Base-by-base conservation (phyloP, 1,140 invertebrate genomes). In the Zaprionus ghesquierei region DNA sequence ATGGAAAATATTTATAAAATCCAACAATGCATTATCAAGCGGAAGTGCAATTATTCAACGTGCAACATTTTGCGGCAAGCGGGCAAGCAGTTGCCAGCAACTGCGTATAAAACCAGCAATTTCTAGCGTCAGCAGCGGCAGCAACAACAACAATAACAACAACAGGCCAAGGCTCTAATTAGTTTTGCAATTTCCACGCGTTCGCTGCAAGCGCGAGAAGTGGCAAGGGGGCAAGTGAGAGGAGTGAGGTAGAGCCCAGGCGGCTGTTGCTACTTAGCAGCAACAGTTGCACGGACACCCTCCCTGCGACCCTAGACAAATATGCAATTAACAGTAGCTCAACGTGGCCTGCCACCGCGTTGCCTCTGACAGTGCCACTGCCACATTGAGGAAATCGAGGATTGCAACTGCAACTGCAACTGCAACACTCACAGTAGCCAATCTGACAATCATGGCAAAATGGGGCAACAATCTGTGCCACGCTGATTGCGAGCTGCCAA, bases 1-100 rank as follows among this genome's bases (percentile, higher is more conserved):
- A 81, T 81, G 79, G 74, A 81, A 89, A 89, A 89, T 89, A 89
- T 89, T 89, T 89, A 89, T 84, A 89, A 89, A 89, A 89, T 89
- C 84, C 84, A 89, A 89, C 84, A 89, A 89, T 89, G 79, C 80
- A 89, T 89, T 89, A 89, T 89, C 84, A 89, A 82, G 84, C 84
- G 84, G 84, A 89, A 89, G 84, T 89, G 84, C 84, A 89, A 89
- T 89, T 89, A 89, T 89, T 89, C 84, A 89, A 89, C 84, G 84
- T 89, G 84, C 84, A 84, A 89, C 77, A 89, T 89, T 89, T 84
- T 89, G 84, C 84, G 64, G 84, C 77, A 75, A 78, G 75, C 72
- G 61, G 75, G 60, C 66, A 86, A 68, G 62, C 41, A 56, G 44
- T 46, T 62, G 29, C 50, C 56, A 49, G 54, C 49, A 50, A 41